Conservation (phyloP, 1,140 invertebrate species). For the Lasaia peninsularis region DNA sequence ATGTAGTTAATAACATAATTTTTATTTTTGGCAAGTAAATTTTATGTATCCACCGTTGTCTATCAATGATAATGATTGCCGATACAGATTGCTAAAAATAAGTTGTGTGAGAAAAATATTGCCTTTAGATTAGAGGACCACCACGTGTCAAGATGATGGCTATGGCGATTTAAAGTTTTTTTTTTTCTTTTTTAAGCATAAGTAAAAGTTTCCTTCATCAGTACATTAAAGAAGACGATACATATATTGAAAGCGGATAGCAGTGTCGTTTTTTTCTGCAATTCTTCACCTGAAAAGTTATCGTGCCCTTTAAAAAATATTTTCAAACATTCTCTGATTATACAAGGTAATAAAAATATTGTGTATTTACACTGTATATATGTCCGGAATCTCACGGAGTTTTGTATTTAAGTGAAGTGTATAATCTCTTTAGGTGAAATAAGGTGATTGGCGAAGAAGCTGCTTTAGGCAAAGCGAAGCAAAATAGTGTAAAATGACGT, state of each 20-base stretch:
- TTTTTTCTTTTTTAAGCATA: neutral
- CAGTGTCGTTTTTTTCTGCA: constrained; percentile 43
- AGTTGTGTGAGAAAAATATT: too few species aligned
- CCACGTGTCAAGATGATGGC: too few species aligned
- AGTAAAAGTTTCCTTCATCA: constrained; percentile 57
- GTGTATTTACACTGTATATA: constrained; percentile 27
- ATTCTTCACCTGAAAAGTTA: constrained; percentile 65
- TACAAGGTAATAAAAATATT: constrained; percentile 20
- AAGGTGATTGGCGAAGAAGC: constrained; percentile 50
- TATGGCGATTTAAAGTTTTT: neutral
- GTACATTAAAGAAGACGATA: constrained; percentile 65
- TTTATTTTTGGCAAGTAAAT: too few species aligned
- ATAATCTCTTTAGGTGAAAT: constrained; percentile 21
- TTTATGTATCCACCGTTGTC: too few species aligned
- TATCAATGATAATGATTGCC: too few species aligned
- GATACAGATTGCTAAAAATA: too few species aligned
- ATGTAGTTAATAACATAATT: too few species aligned
- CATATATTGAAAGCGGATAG: constrained; percentile 58
- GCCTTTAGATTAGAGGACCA: too few species aligned
- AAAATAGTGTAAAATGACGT: constrained; percentile 6
- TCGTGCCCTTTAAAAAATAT: constrained; percentile 17
- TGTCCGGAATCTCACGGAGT: constrained; percentile 56
- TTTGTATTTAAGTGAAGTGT: constrained; percentile 37
- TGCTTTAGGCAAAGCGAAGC: constrained; percentile 61
- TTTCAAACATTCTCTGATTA: constrained; percentile 16